These are phyloP conservation scores for Tarsius wallacei DNA, from an alignment of 2,797 vertebrate species.

Conservation along the genomic window DNA sequence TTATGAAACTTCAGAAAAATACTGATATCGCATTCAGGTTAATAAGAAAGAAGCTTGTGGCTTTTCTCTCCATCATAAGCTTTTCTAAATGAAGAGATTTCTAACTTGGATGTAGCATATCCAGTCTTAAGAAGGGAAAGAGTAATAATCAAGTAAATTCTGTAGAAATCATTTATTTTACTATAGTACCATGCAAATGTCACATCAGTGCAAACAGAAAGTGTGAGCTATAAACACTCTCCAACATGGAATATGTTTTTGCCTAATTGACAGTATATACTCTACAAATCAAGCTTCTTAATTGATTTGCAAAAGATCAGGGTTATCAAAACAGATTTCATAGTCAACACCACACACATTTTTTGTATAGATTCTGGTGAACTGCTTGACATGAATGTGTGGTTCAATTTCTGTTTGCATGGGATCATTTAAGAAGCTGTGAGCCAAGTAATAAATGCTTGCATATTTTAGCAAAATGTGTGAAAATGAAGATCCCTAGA, in stretches of 20 bases:
- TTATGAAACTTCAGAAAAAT: conserved; percentile 42
- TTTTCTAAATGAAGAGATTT: conserved; percentile 61
- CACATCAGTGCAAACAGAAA: conserved; percentile 39
- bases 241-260: not conserved
- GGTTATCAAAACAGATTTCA: not conserved
- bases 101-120: not conserved
- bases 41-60: conserved; percentile 10
- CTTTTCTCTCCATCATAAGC: conserved; percentile 55
- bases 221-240: conserved; percentile 39
- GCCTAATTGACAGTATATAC: conserved; percentile 2
- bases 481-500: not conserved
- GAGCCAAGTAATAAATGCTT: not conserved
- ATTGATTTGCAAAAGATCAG: conserved; percentile 61
- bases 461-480: not conserved
- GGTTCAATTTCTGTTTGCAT: conserved; percentile 10
- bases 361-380: not conserved
- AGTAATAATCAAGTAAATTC: conserved; percentile 11
- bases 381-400: not conserved
- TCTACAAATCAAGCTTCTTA: not conserved
- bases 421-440: not conserved
- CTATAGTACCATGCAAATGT: conserved; percentile 18
- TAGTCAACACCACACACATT: not conserved
- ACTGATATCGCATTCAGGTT: conserved; percentile 58
- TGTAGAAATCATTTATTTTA: conserved; percentile 54
- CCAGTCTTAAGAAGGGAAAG: not conserved